Percentiles rank a stretch among this genome's conserved stretches.
Evolutionary conservation across 2,113 vertebrate species (phyloP).

Genomic region (Trogon melanurus): DNA sequence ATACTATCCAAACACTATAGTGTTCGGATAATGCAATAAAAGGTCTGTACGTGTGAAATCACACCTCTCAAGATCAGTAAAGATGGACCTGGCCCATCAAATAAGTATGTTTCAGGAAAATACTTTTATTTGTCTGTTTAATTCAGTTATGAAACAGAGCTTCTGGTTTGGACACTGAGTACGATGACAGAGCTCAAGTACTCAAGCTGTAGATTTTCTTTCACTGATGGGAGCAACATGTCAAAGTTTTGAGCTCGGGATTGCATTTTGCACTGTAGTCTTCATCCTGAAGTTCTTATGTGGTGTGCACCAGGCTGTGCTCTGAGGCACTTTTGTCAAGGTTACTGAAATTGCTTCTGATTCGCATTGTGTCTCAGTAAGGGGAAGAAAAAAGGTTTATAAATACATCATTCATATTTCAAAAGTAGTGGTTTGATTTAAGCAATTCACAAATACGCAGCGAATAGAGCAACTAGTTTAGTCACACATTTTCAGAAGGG

Average conservation of each 20-base stretch:
- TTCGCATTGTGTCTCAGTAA: background rate
- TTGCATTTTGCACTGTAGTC: background rate
- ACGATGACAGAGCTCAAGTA: background rate
- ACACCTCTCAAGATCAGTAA: background rate
- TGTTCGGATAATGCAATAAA: background rate
- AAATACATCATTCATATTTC: background rate
- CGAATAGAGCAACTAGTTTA: background rate
- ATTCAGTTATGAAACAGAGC: background rate
- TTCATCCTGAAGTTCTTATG: background rate
- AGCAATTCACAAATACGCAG: background rate
- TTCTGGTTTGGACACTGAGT: background rate
- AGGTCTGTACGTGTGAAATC: background rate
- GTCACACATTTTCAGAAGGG: background rate
- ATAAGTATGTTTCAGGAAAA: background rate
- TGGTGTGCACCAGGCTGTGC: background rate
- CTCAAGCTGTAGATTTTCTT: background rate
- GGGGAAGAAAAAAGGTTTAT: background rate
- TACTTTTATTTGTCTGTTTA: background rate
- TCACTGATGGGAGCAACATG: background rate
- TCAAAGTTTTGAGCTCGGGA: background rate
- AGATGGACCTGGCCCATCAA: background rate
- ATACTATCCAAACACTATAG: background rate
- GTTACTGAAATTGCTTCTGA: background rate
- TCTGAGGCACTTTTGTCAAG: background rate
- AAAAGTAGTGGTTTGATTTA: background rate